Evolutionary conservation across 2,888 invertebrate species (phyloP).

Genomic region (Alloplasta piceator): DNA sequence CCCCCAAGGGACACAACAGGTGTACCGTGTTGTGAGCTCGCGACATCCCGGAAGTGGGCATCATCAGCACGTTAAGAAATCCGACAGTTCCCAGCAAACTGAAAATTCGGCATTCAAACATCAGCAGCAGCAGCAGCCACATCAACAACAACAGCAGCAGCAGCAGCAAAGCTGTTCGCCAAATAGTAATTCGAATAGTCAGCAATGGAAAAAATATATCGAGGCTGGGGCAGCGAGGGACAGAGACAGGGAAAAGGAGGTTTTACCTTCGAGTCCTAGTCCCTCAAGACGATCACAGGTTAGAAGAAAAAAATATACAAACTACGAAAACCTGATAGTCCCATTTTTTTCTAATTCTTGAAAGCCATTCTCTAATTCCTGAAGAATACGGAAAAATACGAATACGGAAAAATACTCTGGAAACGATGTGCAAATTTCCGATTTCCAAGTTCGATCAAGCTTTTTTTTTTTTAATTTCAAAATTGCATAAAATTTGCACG

Average conservation of each 20-base stretch:
- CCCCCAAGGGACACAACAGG: constrained; percentile 81
- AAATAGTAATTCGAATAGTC: constrained; percentile 80
- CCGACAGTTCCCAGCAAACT: constrained; percentile 85
- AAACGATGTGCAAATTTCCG: too few species aligned
- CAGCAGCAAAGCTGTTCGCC: constrained; percentile 71
- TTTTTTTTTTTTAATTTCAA: too few species aligned
- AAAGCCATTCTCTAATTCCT: too few species aligned
- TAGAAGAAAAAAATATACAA: constrained; percentile 39
- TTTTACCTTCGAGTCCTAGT: constrained; percentile 81
- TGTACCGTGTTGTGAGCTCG: constrained; percentile 81
- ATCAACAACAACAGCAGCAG: constrained; percentile 72
- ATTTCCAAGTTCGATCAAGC: too few species aligned
- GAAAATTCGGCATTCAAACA: constrained; percentile 84
- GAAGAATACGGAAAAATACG: too few species aligned
- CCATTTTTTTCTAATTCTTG: too few species aligned
- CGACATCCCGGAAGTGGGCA: constrained; percentile 77
- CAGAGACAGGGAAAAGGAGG: constrained; percentile 80
- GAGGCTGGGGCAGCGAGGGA: constrained; percentile 82
- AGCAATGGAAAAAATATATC: constrained; percentile 84
- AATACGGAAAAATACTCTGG: too few species aligned
- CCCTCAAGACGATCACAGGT: constrained; percentile 81
- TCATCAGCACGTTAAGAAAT: constrained; percentile 82
- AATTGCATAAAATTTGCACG: too few species aligned
- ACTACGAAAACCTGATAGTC: too few species aligned
- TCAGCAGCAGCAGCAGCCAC: constrained; percentile 72